Percentiles rank a stretch among this genome's conserved stretches.
phyloP scores from a whole-genome alignment of 2,888 invertebrate species.

The Hydroisotoma schaefferi region DNA sequence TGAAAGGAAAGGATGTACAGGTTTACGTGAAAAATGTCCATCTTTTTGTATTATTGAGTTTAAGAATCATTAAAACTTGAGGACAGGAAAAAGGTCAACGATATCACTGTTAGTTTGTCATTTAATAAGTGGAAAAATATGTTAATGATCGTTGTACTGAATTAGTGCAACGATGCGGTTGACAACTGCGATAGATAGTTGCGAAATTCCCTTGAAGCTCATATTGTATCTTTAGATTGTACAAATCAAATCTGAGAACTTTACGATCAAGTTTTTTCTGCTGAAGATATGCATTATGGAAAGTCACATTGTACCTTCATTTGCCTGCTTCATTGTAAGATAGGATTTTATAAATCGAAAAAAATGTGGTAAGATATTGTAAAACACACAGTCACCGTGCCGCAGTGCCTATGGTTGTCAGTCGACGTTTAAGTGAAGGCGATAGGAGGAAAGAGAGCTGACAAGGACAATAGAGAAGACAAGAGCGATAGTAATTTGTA shows the following conservation, averaged over 20 bases:
- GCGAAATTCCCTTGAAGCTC: no score
- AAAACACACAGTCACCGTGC: no score
- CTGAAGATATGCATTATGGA: no score
- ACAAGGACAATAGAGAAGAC: slow-evolving; percentile 5
- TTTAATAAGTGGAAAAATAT: slow-evolving; percentile 12
- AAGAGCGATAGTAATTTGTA: slow-evolving; percentile 21
- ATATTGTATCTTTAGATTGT: no score
- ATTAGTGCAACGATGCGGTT: slow-evolving; percentile 2
- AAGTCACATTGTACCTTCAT: background rate
- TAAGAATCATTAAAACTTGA: background rate
- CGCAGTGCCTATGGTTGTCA: no score
- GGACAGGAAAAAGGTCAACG: slow-evolving; percentile 11
- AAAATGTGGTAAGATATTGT: background rate
- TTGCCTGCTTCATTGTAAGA: no score
- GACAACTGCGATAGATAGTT: background rate
- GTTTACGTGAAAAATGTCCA: no score
- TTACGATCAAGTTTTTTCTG: no score
- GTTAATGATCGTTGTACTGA: slow-evolving; percentile 7
- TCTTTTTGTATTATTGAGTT: no score
- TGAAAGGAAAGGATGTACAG: no score
- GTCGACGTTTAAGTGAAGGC: background rate
- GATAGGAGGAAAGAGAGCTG: background rate
- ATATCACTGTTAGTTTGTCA: slow-evolving; percentile 3
- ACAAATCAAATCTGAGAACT: no score
- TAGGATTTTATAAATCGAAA: background rate